Percentiles rank a stretch among this genome's conserved stretches.
These are phyloP conservation scores for Mico argentatus DNA, from an alignment of 2,797 vertebrate species.

Conservation along the genomic window DNA sequence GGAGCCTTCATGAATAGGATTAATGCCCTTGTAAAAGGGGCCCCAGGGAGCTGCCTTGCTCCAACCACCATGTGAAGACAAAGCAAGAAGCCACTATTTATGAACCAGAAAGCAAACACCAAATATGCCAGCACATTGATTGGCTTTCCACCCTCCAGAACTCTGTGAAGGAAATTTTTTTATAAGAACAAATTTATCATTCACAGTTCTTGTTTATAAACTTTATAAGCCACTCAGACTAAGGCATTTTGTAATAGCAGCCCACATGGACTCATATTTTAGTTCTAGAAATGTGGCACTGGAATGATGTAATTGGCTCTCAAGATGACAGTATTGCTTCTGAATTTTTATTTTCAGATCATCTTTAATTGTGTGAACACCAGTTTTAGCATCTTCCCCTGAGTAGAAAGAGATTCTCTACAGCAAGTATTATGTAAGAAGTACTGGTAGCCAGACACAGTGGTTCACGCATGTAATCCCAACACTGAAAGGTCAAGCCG, in stretches of 20 bases:
- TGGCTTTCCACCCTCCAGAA: neutral
- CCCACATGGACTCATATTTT: neutral
- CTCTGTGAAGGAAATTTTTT: neutral
- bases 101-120: neutral
- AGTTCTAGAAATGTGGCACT: neutral
- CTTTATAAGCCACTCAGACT: neutral
- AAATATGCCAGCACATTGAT: neutral
- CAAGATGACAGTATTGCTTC: neutral
- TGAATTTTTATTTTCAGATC: neutral
- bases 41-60: neutral
- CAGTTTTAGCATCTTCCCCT: neutral
- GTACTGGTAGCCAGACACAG: neutral
- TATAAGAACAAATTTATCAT: neutral
- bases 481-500: neutral
- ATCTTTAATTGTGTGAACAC: neutral
- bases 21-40: neutral
- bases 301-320: neutral
- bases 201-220: neutral
- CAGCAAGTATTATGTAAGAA: neutral
- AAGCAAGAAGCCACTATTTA: neutral
- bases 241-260: neutral
- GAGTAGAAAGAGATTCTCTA: neutral
- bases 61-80: neutral
- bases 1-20: neutral
- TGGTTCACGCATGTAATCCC: neutral